Base-by-base conservation (phyloP, 1,140 invertebrate genomes). In the Eubasilissa regina region DNA sequence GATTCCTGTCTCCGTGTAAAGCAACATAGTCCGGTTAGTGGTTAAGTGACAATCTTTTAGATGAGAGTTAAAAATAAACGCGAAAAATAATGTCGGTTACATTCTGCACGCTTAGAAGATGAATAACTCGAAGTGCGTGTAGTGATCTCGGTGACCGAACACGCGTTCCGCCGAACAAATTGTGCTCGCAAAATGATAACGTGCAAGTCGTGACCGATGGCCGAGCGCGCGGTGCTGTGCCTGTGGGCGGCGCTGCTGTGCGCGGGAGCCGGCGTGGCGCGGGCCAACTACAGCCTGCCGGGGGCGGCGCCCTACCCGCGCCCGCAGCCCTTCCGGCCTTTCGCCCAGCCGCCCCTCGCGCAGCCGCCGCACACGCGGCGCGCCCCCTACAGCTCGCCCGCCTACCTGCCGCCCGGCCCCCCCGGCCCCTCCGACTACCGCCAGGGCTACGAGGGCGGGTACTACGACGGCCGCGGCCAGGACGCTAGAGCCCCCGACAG, bases 211-310 rank as follows among this genome's bases (percentile, higher is more conserved):
- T 73, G 77, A 64, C 53, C 48, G 43, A 74, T 74, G 70, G 10
- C 35, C 48, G 19, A 19, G 51, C 70, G 58, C 62, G 75, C 44
- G 15, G 51, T 78, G 77, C 19, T 53, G 68, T 73, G 53, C 21
- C 19, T 74, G 25, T 21, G 19, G 66, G 53, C 53, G 77, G 64
- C n/a, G 51, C 64, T 72, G 76, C n/a, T 62, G 51, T 12, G 17
- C 10, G 58, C 45, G 10, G 48, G 60, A 13, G 13, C 21, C 43
- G 55, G 56, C 25, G 60, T 77, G 73, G 81, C 78, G n/a, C 76
- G 78, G 19, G 60, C 72, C 72, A 83, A 83, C 77, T 83, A 83
- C 73, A 80, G 72, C 56, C 47, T 80, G 15, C 78, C 78, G 1
- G 73, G 77, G 21, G 55, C 62, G 4, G 68, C 68, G 13, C 79